phyloP scores from a whole-genome alignment of 2,113 vertebrate genomes.

The Larimichthys crocea region DNA sequence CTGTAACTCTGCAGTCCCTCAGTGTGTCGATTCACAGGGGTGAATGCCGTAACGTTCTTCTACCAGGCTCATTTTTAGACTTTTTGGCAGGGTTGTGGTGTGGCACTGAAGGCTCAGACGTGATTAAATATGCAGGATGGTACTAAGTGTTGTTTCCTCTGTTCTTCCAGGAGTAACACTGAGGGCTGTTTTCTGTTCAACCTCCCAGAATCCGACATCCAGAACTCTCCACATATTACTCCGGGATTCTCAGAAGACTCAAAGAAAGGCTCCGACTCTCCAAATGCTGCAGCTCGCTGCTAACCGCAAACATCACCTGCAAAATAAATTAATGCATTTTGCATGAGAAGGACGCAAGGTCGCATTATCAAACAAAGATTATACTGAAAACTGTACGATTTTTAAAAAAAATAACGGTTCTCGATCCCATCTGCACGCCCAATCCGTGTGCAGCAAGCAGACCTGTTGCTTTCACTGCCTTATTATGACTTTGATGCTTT shows the following conservation, averaged over 20 bases:
- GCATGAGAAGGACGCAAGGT: slow-evolving; percentile 90
- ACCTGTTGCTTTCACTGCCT: slow-evolving; percentile 77
- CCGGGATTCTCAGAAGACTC: slow-evolving; percentile 65
- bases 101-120: not conserved
- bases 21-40: not conserved
- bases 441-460: slow-evolving; percentile 63
- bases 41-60: not conserved
- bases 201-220: slow-evolving; percentile 80
- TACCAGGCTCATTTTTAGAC: slow-evolving; percentile 1
- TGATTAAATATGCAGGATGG: slow-evolving; percentile 29
- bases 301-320: slow-evolving; percentile 85
- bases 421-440: slow-evolving; percentile 87
- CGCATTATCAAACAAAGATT: slow-evolving; percentile 83
- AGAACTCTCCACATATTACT: slow-evolving; percentile 52
- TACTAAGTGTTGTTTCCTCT: slow-evolving; percentile 69
- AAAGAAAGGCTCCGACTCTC: slow-evolving; percentile 62
- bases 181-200: slow-evolving; percentile 82
- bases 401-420: slow-evolving; percentile 80
- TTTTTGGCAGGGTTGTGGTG: slow-evolving; percentile 6
- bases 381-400: slow-evolving; percentile 70
- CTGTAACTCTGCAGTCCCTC: slow-evolving; percentile 9
- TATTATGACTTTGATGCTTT: slow-evolving; percentile 80
- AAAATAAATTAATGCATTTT: slow-evolving; percentile 81
- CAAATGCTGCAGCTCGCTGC: slow-evolving; percentile 88
- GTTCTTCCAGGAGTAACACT: slow-evolving; percentile 88